phyloP scores from a whole-genome alignment of 1,140 invertebrate genomes.

The Archivesica marissinica region DNA sequence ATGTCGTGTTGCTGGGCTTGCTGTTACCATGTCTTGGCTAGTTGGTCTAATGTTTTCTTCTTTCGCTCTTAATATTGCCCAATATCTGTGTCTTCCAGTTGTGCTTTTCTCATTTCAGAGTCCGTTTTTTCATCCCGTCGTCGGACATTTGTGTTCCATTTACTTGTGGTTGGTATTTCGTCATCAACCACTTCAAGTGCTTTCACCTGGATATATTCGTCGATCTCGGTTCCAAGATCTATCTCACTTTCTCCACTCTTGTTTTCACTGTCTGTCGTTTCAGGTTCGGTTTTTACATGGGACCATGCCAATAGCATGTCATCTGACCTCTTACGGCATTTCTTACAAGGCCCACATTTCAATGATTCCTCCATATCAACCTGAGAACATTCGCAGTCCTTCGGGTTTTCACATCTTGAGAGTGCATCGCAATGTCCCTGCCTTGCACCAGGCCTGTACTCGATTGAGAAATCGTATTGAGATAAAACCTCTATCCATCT shows the following conservation, averaged over 20 bases:
- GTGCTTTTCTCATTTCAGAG: neutral
- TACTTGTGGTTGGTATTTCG: no score
- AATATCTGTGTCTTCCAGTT: neutral
- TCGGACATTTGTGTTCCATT: no score
- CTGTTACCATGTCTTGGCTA: neutral
- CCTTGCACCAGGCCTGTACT: slow-evolving; percentile 66
- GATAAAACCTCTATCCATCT: slow-evolving; percentile 70
- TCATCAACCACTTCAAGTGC: no score
- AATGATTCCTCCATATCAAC: slow-evolving; percentile 23
- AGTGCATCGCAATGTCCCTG: slow-evolving; percentile 74
- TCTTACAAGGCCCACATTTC: slow-evolving; percentile 42
- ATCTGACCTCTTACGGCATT: slow-evolving; percentile 14
- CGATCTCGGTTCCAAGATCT: no score
- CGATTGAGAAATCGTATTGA: slow-evolving; percentile 62
- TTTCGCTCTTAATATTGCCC: neutral
- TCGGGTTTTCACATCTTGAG: slow-evolving; percentile 58
- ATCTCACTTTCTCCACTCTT: neutral
- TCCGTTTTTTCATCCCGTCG: neutral
- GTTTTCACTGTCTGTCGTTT: no score
- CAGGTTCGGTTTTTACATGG: no score
- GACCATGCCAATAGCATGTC: no score
- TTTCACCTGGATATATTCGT: no score
- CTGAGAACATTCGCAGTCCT: slow-evolving; percentile 40
- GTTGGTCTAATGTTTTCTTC: neutral
- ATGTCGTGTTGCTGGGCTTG: slow-evolving; percentile 2